Percentiles rank a stretch among this genome's conserved stretches.
phyloP scores from a whole-genome alignment of 2,888 invertebrate genomes.

The Portevinia maculata region DNA sequence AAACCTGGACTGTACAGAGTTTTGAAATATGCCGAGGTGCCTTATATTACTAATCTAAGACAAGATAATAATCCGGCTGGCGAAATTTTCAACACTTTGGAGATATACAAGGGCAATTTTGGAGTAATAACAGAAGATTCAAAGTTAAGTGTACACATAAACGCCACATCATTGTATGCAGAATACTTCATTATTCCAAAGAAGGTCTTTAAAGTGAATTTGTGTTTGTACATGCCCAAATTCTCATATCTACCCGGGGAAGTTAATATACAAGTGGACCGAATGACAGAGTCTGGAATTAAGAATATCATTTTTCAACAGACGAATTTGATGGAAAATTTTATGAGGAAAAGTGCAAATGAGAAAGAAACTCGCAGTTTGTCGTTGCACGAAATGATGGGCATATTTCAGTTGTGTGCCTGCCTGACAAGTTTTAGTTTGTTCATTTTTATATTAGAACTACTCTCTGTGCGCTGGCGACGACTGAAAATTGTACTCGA shows the following conservation, averaged over 20 bases:
- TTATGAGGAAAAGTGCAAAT: background rate
- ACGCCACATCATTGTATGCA: too few species aligned
- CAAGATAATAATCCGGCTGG: accelerated
- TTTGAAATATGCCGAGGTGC: background rate
- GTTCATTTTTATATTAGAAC: too few species aligned
- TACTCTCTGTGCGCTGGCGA: too few species aligned
- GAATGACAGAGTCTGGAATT: background rate
- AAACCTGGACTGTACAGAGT: background rate
- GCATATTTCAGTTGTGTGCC: too few species aligned
- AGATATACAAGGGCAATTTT: background rate
- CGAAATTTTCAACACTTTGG: background rate
- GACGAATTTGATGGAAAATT: background rate
- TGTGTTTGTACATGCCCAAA: background rate
- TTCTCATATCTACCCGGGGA: background rate
- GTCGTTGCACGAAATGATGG: too few species aligned
- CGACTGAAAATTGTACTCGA: too few species aligned
- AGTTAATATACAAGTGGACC: background rate
- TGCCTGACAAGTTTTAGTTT: too few species aligned
- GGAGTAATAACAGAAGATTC: background rate
- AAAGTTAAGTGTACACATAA: background rate
- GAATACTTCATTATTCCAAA: background rate
- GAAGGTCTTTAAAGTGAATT: accelerated
- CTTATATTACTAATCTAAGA: background rate
- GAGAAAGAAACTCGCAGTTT: too few species aligned
- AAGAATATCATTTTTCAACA: background rate